phyloP scores from a whole-genome alignment of 2,888 invertebrate genomes.

The Callinectes sapidus region DNA sequence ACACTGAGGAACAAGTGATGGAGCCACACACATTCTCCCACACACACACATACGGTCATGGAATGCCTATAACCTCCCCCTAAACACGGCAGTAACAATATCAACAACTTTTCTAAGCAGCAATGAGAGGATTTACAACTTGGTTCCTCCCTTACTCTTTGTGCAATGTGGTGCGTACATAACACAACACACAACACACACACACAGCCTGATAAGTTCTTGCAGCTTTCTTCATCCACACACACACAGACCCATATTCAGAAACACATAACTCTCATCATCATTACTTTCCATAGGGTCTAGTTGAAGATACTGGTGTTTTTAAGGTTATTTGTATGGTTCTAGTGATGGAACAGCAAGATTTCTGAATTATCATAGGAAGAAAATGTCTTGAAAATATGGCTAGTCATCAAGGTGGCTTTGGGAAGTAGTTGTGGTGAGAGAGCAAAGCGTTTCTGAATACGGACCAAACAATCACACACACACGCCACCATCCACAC shows the following conservation, averaged over 20 bases:
- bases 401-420: too few species aligned
- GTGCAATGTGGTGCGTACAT: not conserved
- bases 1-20: not conserved
- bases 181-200: too few species aligned
- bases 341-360: too few species aligned
- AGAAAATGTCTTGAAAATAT: too few species aligned
- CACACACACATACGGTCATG: not conserved
- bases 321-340: too few species aligned
- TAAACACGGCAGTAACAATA: not conserved
- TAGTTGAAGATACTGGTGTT: too few species aligned
- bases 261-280: too few species aligned
- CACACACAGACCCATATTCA: constrained; percentile 20
- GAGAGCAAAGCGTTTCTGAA: too few species aligned
- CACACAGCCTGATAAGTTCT: not conserved
- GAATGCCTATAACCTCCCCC: constrained; percentile 4
- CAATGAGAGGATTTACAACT: not conserved
- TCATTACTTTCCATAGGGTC: too few species aligned
- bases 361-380: too few species aligned
- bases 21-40: not conserved
- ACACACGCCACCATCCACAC: not conserved
- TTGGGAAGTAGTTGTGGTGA: too few species aligned
- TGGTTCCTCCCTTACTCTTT: not conserved
- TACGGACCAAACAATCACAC: too few species aligned
- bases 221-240: not conserved
- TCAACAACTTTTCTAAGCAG: not conserved